These are phyloP conservation scores for Thymelicus sylvestris DNA, from an alignment of 2,888 invertebrate genomes.

Conservation along the genomic window DNA sequence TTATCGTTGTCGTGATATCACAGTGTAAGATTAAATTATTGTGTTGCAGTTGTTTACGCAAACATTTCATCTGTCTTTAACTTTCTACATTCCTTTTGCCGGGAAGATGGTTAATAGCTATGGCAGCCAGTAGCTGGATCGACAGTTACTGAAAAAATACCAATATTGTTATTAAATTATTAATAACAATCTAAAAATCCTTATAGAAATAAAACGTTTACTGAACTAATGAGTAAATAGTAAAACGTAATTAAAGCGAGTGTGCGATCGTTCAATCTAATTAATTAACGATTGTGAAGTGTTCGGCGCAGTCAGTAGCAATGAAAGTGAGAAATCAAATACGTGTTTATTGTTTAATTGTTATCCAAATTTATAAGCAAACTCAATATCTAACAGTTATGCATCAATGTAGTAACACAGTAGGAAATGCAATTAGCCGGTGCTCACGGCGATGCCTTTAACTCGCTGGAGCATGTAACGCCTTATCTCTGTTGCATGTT, in stretches of 20 bases:
- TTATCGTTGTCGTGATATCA: too few relatives aligned
- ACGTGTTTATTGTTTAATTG: constrained; percentile 35
- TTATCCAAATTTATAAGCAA: constrained; percentile 41
- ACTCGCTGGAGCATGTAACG: constrained; percentile 78
- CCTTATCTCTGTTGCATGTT: constrained; percentile 84
- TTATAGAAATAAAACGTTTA: neutral
- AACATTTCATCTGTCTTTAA: too few relatives aligned
- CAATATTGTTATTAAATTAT: too few relatives aligned
- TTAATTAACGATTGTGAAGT: constrained; percentile 29
- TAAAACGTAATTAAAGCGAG: constrained; percentile 24
- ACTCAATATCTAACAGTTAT: constrained; percentile 51
- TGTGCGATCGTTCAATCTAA: constrained; percentile 30
- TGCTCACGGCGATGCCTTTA: constrained; percentile 70
- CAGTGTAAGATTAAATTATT: too few relatives aligned
- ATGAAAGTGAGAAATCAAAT: constrained; percentile 44
- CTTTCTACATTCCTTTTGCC: too few relatives aligned
- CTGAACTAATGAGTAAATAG: neutral
- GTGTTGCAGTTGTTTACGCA: too few relatives aligned
- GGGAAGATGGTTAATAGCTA: too few relatives aligned
- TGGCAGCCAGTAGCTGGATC: too few relatives aligned
- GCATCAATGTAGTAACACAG: constrained; percentile 71
- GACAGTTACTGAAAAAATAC: too few relatives aligned
- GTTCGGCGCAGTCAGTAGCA: constrained; percentile 17
- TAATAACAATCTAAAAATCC: too few relatives aligned
- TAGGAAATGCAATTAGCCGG: constrained; percentile 82